A percentile compares a stretch with the other conserved stretches of the same genome.
Conservation (phyloP, 2,888 invertebrate species). For the Ectemnius cavifrons region DNA sequence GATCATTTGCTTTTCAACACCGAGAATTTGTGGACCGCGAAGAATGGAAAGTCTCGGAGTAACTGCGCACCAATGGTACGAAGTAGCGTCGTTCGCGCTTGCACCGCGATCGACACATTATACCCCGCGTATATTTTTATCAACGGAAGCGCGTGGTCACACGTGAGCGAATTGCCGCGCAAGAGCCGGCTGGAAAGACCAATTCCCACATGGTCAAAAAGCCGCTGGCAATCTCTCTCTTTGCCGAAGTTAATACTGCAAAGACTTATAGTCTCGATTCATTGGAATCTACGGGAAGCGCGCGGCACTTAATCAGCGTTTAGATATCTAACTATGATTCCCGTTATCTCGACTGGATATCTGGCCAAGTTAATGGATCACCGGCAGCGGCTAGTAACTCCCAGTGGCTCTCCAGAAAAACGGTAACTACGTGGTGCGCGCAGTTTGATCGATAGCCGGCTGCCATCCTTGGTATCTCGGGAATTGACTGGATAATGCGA, state of each 20-base stretch:
- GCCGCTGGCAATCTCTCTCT: constrained; percentile 37
- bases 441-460: constrained; percentile 57
- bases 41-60: too few species aligned
- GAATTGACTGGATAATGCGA: constrained; percentile 55
- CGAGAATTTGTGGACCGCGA: too few species aligned
- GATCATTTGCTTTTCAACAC: too few species aligned
- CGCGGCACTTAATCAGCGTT: constrained; percentile 12
- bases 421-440: constrained; percentile 29
- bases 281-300: constrained; percentile 12
- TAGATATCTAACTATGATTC: constrained; percentile 21
- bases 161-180: constrained; percentile 72
- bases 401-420: constrained; percentile 19
- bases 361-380: constrained; percentile 35
- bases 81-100: constrained; percentile 56
- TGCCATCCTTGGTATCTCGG: constrained; percentile 42
- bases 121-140: constrained; percentile 75
- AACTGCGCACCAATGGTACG: background rate
- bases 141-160: constrained; percentile 77
- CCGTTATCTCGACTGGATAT: constrained; percentile 36
- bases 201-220: constrained; percentile 38
- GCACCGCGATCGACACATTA: constrained; percentile 67
- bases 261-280: constrained; percentile 3
- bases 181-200: constrained; percentile 62
- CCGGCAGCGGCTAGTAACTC: constrained; percentile 5
- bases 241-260: background rate